Percentiles rank a stretch among this genome's conserved stretches.
Evolutionary conservation across 2,797 vertebrate species (phyloP).

Genomic region (Coregonus ussuriensis): DNA sequence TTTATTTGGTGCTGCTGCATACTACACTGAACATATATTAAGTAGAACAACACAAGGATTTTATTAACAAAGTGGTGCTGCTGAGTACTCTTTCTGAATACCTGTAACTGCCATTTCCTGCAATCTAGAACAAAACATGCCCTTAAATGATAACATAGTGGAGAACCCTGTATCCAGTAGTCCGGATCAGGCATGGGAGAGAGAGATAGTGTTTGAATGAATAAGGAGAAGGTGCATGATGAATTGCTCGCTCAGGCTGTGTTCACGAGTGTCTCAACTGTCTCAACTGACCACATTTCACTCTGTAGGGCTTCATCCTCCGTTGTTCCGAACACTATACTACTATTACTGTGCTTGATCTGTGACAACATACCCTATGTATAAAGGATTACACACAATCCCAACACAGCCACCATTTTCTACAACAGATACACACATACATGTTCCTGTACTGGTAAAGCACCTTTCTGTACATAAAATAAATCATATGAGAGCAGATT

Average conservation of each 20-base stretch:
- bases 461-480: conserved; percentile 74
- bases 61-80: too few species aligned
- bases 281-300: conserved; percentile 29
- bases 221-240: conserved; percentile 39
- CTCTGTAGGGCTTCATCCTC: conserved; percentile 7
- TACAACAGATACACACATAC: conserved; percentile 47
- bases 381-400: conserved; percentile 32
- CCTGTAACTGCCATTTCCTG: too few species aligned
- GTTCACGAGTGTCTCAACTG: conserved; percentile 22
- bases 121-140: too few species aligned
- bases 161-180: conserved; percentile 5
- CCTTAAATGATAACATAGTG: background rate
- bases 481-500: conserved; percentile 58
- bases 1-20: background rate
- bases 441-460: conserved; percentile 59
- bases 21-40: conserved; percentile 8
- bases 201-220: background rate
- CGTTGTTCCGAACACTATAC: conserved; percentile 10
- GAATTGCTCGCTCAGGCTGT: conserved; percentile 21
- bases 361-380: conserved; percentile 12
- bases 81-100: too few species aligned
- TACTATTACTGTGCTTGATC: conserved; percentile 27
- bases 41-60: background rate
- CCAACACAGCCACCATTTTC: conserved; percentile 35
- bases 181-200: background rate